Percentiles rank a stretch among this genome's conserved stretches.
These are phyloP conservation scores for Rhizomys pruinosus DNA, from an alignment of 2,113 vertebrate genomes.

Conservation along the genomic window DNA sequence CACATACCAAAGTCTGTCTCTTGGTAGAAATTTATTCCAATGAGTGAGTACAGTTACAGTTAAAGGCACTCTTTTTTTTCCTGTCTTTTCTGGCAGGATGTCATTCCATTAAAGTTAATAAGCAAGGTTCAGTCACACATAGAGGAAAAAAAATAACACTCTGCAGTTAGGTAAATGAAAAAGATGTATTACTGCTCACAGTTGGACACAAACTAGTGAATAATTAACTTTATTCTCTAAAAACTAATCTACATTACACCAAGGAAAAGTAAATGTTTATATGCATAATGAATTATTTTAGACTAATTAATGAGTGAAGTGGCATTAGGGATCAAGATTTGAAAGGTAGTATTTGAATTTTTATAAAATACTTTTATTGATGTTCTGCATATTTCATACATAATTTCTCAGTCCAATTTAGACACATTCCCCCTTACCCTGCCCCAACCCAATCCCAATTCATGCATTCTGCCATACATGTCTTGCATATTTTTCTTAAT, in stretches of 20 bases:
- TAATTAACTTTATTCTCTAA: slow-evolving; percentile 46
- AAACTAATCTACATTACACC: slow-evolving; percentile 39
- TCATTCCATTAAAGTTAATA: slow-evolving; percentile 59
- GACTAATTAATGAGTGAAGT: slow-evolving; percentile 11
- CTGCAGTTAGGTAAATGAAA: slow-evolving; percentile 18
- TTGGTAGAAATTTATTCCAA: slow-evolving; percentile 40
- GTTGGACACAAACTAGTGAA: slow-evolving; percentile 48
- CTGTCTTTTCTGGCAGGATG: neutral
- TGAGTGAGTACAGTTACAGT: slow-evolving; percentile 30
- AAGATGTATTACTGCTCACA: neutral
- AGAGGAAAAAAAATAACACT: slow-evolving; percentile 53
- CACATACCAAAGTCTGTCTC: neutral
- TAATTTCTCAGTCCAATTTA: too few relatives aligned
- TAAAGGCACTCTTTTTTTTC: slow-evolving; percentile 17
- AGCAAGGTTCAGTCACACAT: slow-evolving; percentile 13
- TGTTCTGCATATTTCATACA: too few relatives aligned
- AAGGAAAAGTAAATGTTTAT: neutral
- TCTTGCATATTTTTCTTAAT: too few relatives aligned
- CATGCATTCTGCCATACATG: too few relatives aligned
- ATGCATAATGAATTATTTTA: slow-evolving; percentile 23
- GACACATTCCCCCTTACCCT: too few relatives aligned
- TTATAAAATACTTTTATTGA: too few relatives aligned
- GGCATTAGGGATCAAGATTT: slow-evolving; percentile 14
- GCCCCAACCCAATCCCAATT: too few relatives aligned
- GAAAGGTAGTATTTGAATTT: slow-evolving; percentile 8